Percentiles rank a stretch among this genome's conserved stretches.
Evolutionary conservation across 2,113 vertebrate genomes (phyloP).

Genomic region (Condylura cristata): DNA sequence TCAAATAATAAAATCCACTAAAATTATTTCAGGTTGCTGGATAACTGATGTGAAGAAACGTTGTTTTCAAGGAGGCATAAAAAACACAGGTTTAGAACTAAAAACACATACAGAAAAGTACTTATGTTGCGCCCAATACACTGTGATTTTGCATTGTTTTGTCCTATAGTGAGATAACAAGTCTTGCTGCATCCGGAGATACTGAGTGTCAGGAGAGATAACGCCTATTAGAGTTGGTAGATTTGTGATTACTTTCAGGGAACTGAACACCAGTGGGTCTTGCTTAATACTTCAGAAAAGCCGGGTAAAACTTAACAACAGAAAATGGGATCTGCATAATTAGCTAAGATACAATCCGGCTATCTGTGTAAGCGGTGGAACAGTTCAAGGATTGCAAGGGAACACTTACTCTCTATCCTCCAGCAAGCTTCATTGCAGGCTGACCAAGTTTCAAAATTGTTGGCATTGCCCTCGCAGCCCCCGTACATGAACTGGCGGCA

Average conservation of each 20-base stretch:
- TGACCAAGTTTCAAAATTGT: slow-evolving; percentile 89
- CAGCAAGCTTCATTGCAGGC: slow-evolving; percentile 91
- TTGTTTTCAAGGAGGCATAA: background rate
- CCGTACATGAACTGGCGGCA: slow-evolving; percentile 92
- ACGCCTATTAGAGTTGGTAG: background rate
- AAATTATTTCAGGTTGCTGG: background rate
- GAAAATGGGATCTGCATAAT: background rate
- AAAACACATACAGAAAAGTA: background rate
- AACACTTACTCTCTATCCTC: slow-evolving; percentile 91
- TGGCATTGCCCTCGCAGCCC: slow-evolving; percentile 92
- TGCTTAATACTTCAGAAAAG: background rate
- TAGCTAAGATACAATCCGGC: background rate
- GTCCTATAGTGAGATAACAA: background rate
- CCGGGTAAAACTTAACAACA: background rate
- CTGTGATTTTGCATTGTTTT: background rate
- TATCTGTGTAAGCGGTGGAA: accelerated
- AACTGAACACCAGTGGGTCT: background rate
- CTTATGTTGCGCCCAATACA: accelerated
- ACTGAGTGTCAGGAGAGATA: background rate
- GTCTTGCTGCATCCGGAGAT: background rate
- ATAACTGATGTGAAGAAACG: background rate
- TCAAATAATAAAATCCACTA: background rate
- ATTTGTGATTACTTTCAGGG: background rate
- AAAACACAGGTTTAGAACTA: background rate
- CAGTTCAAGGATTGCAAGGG: accelerated